phyloP scores from a whole-genome alignment of 2,113 vertebrate genomes.

The Cyprinodon brontotheroides region DNA sequence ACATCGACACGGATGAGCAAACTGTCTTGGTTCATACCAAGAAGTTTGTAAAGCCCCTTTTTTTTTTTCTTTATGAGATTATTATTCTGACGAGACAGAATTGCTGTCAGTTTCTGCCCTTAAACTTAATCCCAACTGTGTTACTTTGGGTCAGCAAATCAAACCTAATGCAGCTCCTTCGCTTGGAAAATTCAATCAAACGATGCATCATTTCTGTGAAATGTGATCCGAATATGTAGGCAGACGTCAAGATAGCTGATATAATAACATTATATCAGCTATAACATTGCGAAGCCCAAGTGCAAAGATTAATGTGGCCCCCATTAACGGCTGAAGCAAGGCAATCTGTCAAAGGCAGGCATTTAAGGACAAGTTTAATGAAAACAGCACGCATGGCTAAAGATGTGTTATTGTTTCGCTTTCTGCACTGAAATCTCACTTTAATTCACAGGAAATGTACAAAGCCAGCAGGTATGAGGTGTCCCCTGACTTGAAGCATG shows the following conservation, averaged over 20 bases:
- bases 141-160: constrained; percentile 43
- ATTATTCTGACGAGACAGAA: constrained; percentile 1
- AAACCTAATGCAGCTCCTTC: constrained; percentile 32
- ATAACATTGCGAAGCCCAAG: constrained; percentile 37
- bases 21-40: constrained; percentile 92
- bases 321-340: constrained; percentile 34
- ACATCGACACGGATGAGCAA: constrained; percentile 85
- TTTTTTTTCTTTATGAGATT: background rate
- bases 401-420: constrained; percentile 14
- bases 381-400: constrained; percentile 60
- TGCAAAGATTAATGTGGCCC: constrained; percentile 69
- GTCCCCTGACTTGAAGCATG: constrained; percentile 92
- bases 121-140: constrained; percentile 38
- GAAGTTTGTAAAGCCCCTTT: constrained; percentile 92
- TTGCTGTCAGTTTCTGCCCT: background rate
- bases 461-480: constrained; percentile 92
- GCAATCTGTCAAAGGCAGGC: constrained; percentile 68
- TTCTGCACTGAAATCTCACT: constrained; percentile 11
- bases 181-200: constrained; percentile 45
- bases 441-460: constrained; percentile 85
- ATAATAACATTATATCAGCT: constrained; percentile 60
- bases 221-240: constrained; percentile 17
- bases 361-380: constrained; percentile 62
- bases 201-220: constrained; percentile 38
- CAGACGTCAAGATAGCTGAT: constrained; percentile 15